These are phyloP conservation scores for Cherax destructor DNA, from an alignment of 1,140 invertebrate species.

Conservation along the genomic window DNA sequence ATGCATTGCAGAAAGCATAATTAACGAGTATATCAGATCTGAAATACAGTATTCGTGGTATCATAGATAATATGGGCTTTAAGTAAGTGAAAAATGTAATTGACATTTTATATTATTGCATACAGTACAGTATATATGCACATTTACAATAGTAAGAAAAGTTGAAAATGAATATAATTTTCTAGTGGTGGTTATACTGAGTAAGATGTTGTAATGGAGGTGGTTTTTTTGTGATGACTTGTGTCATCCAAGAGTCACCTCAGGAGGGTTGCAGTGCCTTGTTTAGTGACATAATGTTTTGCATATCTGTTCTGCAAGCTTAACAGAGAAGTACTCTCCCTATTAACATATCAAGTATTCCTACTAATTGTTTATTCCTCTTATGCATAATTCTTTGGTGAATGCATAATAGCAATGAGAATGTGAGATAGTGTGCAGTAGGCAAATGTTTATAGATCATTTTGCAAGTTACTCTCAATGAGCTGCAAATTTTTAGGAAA, in stretches of 20 bases:
- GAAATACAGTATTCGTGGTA: no score
- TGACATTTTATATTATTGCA: no score
- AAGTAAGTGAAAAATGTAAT: no score
- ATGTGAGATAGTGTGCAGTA: no score
- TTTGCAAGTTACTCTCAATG: no score
- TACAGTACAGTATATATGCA: no score
- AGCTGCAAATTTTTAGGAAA: no score
- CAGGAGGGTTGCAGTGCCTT: slow-evolving; percentile 2
- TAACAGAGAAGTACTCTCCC: neutral
- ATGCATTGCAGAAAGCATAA: no score
- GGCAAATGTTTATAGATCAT: no score
- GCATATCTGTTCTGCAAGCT: neutral
- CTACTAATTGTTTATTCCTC: neutral
- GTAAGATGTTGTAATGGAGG: neutral
- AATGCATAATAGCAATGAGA: neutral
- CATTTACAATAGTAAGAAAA: neutral
- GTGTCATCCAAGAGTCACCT: neutral
- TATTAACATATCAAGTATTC: neutral
- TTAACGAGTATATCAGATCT: no score
- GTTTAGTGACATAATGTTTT: neutral
- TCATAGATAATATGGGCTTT: no score
- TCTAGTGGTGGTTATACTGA: neutral
- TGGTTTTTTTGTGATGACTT: neutral
- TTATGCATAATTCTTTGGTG: neutral
- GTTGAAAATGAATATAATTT: neutral